Base-by-base conservation (phyloP, 2,113 vertebrate species). In the Equus quagga region DNA sequence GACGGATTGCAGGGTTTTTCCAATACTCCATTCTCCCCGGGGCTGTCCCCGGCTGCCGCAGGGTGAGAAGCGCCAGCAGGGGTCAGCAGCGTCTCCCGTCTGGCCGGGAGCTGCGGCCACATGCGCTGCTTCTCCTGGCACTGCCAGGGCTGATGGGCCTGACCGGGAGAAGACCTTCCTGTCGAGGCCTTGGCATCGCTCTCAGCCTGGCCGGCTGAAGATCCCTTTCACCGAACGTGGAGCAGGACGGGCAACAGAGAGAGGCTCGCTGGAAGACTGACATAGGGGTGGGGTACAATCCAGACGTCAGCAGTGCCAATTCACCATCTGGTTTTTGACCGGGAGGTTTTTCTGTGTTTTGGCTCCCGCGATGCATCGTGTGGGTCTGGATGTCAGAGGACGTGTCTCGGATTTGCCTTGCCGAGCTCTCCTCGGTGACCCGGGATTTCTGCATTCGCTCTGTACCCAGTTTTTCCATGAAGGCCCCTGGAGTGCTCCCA, bases 51-150 rank as follows among this genome's bases (percentile, higher is more conserved):
- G 76, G n/a, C 24, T 0, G 70, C 58, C 0, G 75, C 41, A 18
- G 75, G 19, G 15, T 36, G 17, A 28, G 41, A 41, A 12, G 0
- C 24, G 54, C 97, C 98, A 44, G 95, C 96, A 98, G 98, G 86
- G 97, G 97, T 86, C 97, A 98, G 97, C 89, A 83, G 95, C 1
- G 75, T 23, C 18, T 80, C 67, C 10, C 84, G 17, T n/a, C 75
- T 56, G 72, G 91, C 69, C 2, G 1, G 7, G 36, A 49, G 23
- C 72, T n/a, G 19, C 91, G 2, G 23, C 73, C 92, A 24, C 78
- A 8, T 15, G 10, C 0, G 33, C 83, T 11, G 49, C 12, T 31
- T 70, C 21, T 91, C 54, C 49, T 2, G 79, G 67, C 23, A 49
- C 49, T 3, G 58, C 69, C 8, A 2, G 51, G 2, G 62, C 6